phyloP scores from a whole-genome alignment of 2,888 invertebrate species.

The Imbricaverruca yamaguchii region DNA sequence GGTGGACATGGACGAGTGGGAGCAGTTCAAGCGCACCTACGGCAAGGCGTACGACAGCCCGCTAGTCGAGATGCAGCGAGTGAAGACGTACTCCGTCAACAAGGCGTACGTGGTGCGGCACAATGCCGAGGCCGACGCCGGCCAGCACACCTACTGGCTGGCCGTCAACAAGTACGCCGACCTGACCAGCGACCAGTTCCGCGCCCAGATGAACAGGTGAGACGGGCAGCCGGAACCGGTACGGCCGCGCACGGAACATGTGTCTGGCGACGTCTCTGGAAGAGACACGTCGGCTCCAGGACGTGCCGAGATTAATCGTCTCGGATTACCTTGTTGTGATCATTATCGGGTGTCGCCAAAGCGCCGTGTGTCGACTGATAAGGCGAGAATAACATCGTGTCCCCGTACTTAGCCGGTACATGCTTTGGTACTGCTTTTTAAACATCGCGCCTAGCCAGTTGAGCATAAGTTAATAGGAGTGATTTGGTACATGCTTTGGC shows the following conservation, averaged over 20 bases:
- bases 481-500: no score
- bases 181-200: slow-evolving; percentile 8
- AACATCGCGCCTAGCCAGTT: no score
- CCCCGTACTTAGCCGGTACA: no score
- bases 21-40: not conserved
- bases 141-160: slow-evolving; percentile 2
- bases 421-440: no score
- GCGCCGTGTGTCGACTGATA: not conserved
- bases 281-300: not conserved
- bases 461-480: no score
- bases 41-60: not conserved
- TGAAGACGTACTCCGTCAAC: not conserved
- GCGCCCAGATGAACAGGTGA: not conserved
- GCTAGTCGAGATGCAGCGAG: not conserved
- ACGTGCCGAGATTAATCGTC: not conserved
- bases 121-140: slow-evolving; percentile 5
- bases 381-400: no score
- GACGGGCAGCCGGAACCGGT: not conserved
- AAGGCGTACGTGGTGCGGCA: not conserved
- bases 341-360: not conserved
- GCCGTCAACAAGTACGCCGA: slow-evolving; percentile 12
- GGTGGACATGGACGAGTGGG: slow-evolving; percentile 9
- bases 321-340: not conserved
- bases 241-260: no score
- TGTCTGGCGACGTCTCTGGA: no score